A percentile compares a stretch with the other conserved stretches of the same genome.
Evolutionary conservation across 1,140 invertebrate genomes (phyloP).

Genomic region (Papilio polyxenes): DNA sequence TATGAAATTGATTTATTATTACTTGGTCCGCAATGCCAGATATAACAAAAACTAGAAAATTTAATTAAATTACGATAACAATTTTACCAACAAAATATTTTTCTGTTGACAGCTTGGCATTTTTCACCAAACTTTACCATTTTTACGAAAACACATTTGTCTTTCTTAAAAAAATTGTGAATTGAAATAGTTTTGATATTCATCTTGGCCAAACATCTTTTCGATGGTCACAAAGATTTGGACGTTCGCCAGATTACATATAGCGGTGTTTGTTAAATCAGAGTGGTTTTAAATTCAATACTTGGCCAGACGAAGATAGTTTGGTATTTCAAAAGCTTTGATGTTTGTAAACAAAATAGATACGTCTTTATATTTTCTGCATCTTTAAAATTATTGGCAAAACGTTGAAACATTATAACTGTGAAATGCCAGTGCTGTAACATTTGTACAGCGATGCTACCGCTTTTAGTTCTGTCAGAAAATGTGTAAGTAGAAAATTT

Average conservation of each 20-base stretch:
- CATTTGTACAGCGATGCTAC: too few relatives aligned
- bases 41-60: neutral
- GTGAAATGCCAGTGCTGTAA: neutral
- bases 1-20: too few relatives aligned
- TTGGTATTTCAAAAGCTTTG: neutral
- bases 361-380: neutral
- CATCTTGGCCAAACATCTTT: neutral
- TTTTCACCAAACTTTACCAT: neutral
- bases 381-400: neutral
- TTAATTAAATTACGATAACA: neutral
- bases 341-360: neutral
- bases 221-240: neutral
- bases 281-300: slow-evolving; percentile 20
- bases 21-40: neutral
- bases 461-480: too few relatives aligned
- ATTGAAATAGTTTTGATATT: slow-evolving; percentile 8
- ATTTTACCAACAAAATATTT: neutral
- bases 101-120: neutral
- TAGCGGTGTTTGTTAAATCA: neutral
- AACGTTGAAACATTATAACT: neutral
- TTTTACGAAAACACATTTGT: neutral
- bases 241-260: neutral
- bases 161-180: neutral
- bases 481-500: too few relatives aligned
- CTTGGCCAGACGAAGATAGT: neutral